These are phyloP conservation scores for Leptopilina drosophilae DNA, from an alignment of 2,888 invertebrate species.

Conservation along the genomic window DNA sequence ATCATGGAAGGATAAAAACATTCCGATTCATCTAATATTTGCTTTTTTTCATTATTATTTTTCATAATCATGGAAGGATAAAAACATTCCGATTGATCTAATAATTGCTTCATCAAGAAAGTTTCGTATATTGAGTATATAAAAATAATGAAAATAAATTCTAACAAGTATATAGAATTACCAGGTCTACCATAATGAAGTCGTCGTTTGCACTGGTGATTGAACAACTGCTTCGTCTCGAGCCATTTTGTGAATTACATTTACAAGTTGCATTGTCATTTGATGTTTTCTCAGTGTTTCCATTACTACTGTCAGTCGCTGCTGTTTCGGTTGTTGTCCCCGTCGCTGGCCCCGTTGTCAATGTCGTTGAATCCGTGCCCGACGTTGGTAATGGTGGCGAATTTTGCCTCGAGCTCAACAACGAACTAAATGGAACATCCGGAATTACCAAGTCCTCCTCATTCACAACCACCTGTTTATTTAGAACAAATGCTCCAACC, in stretches of 20 bases:
- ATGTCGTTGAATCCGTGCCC: constrained; percentile 44
- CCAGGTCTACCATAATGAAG: constrained; percentile 86
- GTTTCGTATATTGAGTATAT: not conserved
- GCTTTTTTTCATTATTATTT: no score
- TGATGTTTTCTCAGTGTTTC: constrained; percentile 67
- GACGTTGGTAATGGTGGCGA: constrained; percentile 65
- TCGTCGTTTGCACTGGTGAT: constrained; percentile 81
- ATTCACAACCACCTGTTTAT: constrained; percentile 80
- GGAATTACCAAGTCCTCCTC: constrained; percentile 80
- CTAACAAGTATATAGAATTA: constrained; percentile 75
- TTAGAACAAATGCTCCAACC: constrained; percentile 87
- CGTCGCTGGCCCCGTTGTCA: constrained; percentile 49
- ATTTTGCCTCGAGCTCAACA: constrained; percentile 76
- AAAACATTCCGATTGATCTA: no score
- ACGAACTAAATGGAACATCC: constrained; percentile 83
- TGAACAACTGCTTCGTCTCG: constrained; percentile 77
- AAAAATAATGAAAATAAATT: constrained; percentile 19
- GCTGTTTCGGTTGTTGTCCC: constrained; percentile 42
- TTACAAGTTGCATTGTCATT: constrained; percentile 74
- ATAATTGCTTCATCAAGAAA: no score
- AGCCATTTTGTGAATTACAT: constrained; percentile 74
- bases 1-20: no score
- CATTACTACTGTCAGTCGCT: constrained; percentile 69
- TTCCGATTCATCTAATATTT: no score
- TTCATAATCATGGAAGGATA: no score